phyloP scores from a whole-genome alignment of 2,113 vertebrate genomes.

The Protomyctophum bolini region DNA sequence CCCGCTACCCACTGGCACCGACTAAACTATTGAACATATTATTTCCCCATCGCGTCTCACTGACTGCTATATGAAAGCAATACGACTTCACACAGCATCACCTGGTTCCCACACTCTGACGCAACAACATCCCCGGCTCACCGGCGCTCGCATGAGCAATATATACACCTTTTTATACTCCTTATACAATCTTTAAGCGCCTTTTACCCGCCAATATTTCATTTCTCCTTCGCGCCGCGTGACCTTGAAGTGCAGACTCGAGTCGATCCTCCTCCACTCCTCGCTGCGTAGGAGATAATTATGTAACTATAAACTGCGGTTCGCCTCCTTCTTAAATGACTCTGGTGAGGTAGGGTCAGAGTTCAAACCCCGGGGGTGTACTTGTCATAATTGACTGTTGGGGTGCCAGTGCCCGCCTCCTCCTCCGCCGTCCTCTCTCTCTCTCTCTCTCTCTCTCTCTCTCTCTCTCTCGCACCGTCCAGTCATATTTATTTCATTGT shows the following conservation, averaged over 20 bases:
- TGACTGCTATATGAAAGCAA: slow-evolving; percentile 28
- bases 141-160: neutral
- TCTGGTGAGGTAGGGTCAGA: slow-evolving; percentile 38
- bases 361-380: slow-evolving; percentile 30
- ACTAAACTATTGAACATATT: slow-evolving; percentile 13
- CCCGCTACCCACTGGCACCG: slow-evolving; percentile 19
- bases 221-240: neutral
- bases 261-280: too few species aligned
- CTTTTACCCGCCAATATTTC: neutral
- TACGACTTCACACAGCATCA: neutral
- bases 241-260: slow-evolving; percentile 17
- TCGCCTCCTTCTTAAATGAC: slow-evolving; percentile 25
- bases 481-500: slow-evolving; percentile 77
- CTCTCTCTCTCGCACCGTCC: slow-evolving; percentile 48
- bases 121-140: neutral
- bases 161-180: neutral
- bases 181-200: neutral
- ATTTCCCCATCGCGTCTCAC: slow-evolving; percentile 10
- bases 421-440: neutral
- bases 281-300: neutral
- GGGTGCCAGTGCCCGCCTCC: slow-evolving; percentile 10
- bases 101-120: neutral
- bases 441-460: neutral
- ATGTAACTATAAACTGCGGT: slow-evolving; percentile 25
- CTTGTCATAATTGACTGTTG: slow-evolving; percentile 34